Evolutionary conservation across 2,888 invertebrate species (phyloP).

Genomic region (Pasiphila rectangulata): DNA sequence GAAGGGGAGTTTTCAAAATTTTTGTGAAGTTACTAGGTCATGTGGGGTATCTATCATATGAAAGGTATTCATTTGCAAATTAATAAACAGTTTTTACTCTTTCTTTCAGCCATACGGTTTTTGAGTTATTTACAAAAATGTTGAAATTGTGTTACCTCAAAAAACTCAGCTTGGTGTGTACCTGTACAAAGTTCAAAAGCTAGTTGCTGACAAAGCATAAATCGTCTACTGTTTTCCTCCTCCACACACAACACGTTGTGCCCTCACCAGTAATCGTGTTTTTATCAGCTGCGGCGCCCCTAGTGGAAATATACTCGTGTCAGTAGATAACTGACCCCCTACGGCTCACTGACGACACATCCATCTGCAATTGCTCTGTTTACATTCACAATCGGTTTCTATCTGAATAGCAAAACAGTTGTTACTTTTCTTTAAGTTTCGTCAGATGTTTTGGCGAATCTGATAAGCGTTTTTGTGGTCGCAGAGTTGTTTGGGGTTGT

Average conservation of each 20-base stretch:
- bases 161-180: too few relatives aligned
- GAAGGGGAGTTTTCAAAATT: too few relatives aligned
- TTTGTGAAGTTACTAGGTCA: too few relatives aligned
- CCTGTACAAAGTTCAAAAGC: too few relatives aligned
- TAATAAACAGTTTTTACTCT: too few relatives aligned
- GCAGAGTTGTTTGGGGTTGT: neutral
- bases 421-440: slow-evolving; percentile 35
- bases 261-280: slow-evolving; percentile 41
- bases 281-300: slow-evolving; percentile 48
- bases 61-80: too few relatives aligned
- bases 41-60: too few relatives aligned
- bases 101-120: too few relatives aligned
- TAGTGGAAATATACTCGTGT: slow-evolving; percentile 69
- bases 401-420: slow-evolving; percentile 29
- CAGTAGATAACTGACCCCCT: slow-evolving; percentile 71
- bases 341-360: slow-evolving; percentile 62
- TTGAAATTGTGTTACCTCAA: too few relatives aligned
- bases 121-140: too few relatives aligned
- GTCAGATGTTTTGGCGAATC: slow-evolving; percentile 34
- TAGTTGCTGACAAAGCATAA: too few relatives aligned
- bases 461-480: slow-evolving; percentile 20
- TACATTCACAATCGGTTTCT: slow-evolving; percentile 35
- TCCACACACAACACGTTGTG: slow-evolving; percentile 2
- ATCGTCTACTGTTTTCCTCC: too few relatives aligned
- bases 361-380: slow-evolving; percentile 46